Conservation (phyloP, 1,140 invertebrate species). For the Drosophila setifemur region DNA sequence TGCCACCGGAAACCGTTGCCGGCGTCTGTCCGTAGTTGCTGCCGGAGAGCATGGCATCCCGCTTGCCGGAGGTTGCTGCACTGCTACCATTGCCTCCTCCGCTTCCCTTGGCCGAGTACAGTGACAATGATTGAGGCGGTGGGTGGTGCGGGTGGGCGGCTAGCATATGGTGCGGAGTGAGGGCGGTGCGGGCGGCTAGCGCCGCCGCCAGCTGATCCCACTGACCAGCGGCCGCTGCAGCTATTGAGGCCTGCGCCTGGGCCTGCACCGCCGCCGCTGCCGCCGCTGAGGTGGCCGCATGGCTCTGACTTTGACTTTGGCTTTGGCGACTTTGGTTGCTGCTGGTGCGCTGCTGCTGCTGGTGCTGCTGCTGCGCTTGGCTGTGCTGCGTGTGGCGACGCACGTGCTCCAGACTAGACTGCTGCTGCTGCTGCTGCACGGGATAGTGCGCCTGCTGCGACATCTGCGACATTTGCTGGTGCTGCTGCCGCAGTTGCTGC, state of each 20-base stretch:
- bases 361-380: slow-evolving; percentile 44
- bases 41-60: slow-evolving; percentile 80
- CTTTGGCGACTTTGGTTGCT: slow-evolving; percentile 79
- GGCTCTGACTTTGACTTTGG: slow-evolving; percentile 73
- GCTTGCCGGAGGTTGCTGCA: slow-evolving; percentile 58
- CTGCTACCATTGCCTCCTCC: slow-evolving; percentile 24
- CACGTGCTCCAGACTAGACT: slow-evolving; percentile 59
- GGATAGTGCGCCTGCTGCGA: slow-evolving; percentile 82
- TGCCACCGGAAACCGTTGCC: slow-evolving; percentile 16
- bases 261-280: slow-evolving; percentile 41
- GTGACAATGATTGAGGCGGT: slow-evolving; percentile 34
- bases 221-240: slow-evolving; percentile 57
- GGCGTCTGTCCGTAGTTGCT: slow-evolving; percentile 57
- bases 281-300: slow-evolving; percentile 50
- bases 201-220: slow-evolving; percentile 76
- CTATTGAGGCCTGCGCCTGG: slow-evolving; percentile 38
- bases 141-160: slow-evolving; percentile 32
- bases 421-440: slow-evolving; percentile 77
- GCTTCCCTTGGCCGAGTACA: slow-evolving; percentile 57
- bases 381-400: slow-evolving; percentile 57
- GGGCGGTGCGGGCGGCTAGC: slow-evolving; percentile 71
- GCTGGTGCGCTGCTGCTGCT: slow-evolving; percentile 66
- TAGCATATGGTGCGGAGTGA: slow-evolving; percentile 82
- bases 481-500: slow-evolving; percentile 68
- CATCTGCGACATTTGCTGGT: slow-evolving; percentile 82